phyloP scores from a whole-genome alignment of 2,113 vertebrate genomes.

The Cavia aperea region DNA sequence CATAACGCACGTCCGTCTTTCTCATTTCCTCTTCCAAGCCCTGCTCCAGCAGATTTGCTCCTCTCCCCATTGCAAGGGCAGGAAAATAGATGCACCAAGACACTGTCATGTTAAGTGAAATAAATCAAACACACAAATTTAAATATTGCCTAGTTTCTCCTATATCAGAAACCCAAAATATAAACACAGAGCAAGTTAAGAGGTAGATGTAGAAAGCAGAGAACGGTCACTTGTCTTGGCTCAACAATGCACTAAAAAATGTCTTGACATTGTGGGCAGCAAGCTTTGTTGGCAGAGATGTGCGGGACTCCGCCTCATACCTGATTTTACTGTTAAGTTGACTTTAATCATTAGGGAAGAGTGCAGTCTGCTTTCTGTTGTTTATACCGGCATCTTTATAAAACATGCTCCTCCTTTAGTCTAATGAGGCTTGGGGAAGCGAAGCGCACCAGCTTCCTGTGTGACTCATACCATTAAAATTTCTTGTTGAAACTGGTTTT shows the following conservation, averaged over 20 bases:
- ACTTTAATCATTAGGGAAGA: conserved; percentile 53
- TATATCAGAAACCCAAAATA: not conserved
- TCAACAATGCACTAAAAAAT: conserved; percentile 1
- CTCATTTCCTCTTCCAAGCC: not conserved
- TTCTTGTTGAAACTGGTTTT: conserved; percentile 81
- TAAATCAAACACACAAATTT: not conserved
- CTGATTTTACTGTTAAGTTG: conserved; percentile 42
- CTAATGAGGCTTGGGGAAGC: conserved; percentile 86
- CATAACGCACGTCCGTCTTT: not conserved
- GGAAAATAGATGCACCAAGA: not conserved
- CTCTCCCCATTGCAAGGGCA: not conserved
- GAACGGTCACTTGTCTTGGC: not conserved
- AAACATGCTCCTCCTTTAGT: conserved; percentile 77
- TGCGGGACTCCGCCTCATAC: conserved; percentile 15
- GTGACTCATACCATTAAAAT: conserved; percentile 83
- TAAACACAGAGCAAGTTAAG: not conserved
- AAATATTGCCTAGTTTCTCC: not conserved
- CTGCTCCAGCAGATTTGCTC: not conserved
- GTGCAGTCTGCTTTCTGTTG: conserved; percentile 54
- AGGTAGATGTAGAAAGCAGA: not conserved
- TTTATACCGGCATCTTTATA: conserved; percentile 46
- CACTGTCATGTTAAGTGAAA: not conserved
- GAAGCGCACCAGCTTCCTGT: conserved; percentile 83
- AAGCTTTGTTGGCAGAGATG: not conserved
- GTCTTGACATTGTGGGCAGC: not conserved